These are phyloP conservation scores for Megalopta genalis DNA, from an alignment of 1,140 invertebrate species.

Conservation along the genomic window DNA sequence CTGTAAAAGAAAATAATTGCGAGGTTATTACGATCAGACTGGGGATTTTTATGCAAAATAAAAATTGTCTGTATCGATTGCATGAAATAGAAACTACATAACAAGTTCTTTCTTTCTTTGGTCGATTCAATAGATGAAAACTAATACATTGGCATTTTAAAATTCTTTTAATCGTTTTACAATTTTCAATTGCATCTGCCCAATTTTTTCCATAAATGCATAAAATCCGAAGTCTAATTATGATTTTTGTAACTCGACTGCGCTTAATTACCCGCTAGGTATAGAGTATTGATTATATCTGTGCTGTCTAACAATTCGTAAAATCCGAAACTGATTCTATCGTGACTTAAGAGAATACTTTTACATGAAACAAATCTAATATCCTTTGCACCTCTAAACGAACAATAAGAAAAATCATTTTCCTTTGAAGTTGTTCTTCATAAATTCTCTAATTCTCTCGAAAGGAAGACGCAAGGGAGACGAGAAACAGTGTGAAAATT, in stretches of 20 bases:
- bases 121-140: no score
- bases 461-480: conserved; percentile 21
- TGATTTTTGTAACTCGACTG: neutral
- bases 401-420: neutral
- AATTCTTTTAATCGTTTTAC: no score
- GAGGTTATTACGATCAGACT: conserved; percentile 10
- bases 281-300: neutral
- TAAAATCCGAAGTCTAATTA: no score
- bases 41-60: no score
- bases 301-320: neutral
- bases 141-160: no score
- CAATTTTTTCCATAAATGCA: no score
- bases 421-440: neutral
- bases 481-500: conserved; percentile 1
- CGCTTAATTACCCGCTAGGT: conserved; percentile 1
- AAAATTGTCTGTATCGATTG: no score
- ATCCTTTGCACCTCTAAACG: neutral
- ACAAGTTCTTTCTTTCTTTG: no score
- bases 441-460: neutral
- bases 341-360: no score
- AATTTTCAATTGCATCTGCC: no score
- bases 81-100: no score
- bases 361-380: neutral
- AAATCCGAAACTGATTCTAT: neutral
- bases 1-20: conserved; percentile 1